These are phyloP conservation scores for Orthosia gothica DNA, from an alignment of 2,888 invertebrate genomes.

Conservation along the genomic window DNA sequence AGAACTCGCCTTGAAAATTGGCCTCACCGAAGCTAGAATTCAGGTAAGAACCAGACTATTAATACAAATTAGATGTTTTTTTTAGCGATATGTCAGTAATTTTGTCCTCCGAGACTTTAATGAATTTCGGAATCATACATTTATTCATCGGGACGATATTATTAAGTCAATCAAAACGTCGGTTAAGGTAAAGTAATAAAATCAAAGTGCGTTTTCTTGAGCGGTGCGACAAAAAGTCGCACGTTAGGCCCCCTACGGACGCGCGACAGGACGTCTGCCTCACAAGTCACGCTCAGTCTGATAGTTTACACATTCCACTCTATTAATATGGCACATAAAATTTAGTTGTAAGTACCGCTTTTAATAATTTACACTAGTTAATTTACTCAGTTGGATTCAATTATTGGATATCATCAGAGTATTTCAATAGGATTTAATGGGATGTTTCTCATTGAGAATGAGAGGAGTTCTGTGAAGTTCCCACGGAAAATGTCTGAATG, in stretches of 20 bases:
- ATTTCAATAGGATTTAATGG: slow-evolving; percentile 37
- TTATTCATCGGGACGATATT: slow-evolving; percentile 56
- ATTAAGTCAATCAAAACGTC: slow-evolving; percentile 61
- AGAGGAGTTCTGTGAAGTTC: neutral
- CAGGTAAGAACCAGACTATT: slow-evolving; percentile 93
- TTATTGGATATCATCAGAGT: slow-evolving; percentile 52
- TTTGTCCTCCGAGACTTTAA: slow-evolving; percentile 33
- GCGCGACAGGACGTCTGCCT: slow-evolving; percentile 72
- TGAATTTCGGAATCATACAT: slow-evolving; percentile 55
- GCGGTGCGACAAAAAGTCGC: slow-evolving; percentile 81
- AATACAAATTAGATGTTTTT: slow-evolving; percentile 51
- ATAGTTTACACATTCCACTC: slow-evolving; percentile 71
- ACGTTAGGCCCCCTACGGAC: slow-evolving; percentile 76
- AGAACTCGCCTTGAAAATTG: slow-evolving; percentile 98
- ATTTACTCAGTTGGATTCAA: slow-evolving; percentile 63
- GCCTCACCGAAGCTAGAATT: slow-evolving; percentile 98
- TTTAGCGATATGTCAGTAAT: slow-evolving; percentile 35
- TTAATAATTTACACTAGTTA: slow-evolving; percentile 59
- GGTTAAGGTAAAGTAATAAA: slow-evolving; percentile 68
- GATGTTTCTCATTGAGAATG: slow-evolving; percentile 16
- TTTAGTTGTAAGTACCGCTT: slow-evolving; percentile 62
- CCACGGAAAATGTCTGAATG: slow-evolving; percentile 9
- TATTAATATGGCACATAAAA: slow-evolving; percentile 70
- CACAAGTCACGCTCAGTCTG: slow-evolving; percentile 61
- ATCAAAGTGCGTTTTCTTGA: slow-evolving; percentile 58